Evolutionary conservation across 2,113 vertebrate genomes (phyloP).

Genomic region (Miniopterus natalensis): DNA sequence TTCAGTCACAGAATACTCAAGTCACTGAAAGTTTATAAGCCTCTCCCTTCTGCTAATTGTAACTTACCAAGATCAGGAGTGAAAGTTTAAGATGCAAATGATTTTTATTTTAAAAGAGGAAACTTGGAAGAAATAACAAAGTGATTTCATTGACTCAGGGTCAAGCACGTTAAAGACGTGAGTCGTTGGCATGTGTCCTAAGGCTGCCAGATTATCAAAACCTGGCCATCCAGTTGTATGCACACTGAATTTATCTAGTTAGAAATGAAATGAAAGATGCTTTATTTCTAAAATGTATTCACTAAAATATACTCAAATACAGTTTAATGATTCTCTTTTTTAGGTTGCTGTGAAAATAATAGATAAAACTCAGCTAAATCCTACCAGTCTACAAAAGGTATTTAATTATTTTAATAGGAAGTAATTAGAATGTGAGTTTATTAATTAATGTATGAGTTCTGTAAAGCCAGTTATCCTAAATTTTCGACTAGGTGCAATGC

Average conservation of each 20-base stretch:
- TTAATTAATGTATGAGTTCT: constrained; percentile 22
- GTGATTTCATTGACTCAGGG: neutral
- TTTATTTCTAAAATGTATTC: constrained; percentile 22
- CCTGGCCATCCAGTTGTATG: neutral
- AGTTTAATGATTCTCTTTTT: constrained; percentile 76
- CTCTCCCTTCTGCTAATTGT: neutral
- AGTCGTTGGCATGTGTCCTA: neutral
- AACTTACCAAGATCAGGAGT: neutral
- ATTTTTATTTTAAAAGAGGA: constrained; percentile 49
- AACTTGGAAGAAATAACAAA: neutral
- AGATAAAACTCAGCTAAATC: constrained; percentile 99
- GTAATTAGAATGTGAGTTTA: constrained; percentile 11
- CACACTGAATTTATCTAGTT: neutral
- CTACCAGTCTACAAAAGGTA: constrained; percentile 99
- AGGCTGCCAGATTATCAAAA: neutral
- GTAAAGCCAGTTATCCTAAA: neutral
- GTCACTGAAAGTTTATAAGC: neutral
- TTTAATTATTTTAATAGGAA: constrained; percentile 68
- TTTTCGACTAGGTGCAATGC: neutral
- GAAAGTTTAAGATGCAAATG: constrained; percentile 45
- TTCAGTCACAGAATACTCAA: neutral
- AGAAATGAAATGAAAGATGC: constrained; percentile 10
- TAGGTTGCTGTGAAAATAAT: constrained; percentile 99
- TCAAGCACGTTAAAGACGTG: neutral
- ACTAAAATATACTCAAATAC: constrained; percentile 24